phyloP scores from a whole-genome alignment of 2,888 invertebrate genomes.

The Pristionchus fissidentatus region DNA sequence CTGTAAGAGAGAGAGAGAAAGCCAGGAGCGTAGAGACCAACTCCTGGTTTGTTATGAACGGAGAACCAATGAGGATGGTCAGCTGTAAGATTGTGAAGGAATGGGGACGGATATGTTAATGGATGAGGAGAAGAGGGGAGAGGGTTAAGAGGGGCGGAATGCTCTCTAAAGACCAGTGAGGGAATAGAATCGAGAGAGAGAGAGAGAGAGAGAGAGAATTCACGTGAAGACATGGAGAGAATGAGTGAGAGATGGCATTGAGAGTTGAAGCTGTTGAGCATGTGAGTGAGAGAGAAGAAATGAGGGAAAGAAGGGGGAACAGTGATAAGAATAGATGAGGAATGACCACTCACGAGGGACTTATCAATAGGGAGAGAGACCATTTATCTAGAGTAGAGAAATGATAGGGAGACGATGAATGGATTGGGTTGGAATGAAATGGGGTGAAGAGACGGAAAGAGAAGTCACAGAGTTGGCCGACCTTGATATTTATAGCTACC shows the following conservation, averaged over 20 bases:
- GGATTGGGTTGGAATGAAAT: background rate
- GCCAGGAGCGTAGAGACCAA: conserved; percentile 1
- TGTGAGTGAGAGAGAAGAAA: conserved; percentile 12
- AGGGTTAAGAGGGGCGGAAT: conserved; percentile 1
- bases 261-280: conserved; percentile 3
- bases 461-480: conserved; percentile 17
- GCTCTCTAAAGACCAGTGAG: conserved; percentile 31
- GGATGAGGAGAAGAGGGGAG: background rate
- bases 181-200: background rate
- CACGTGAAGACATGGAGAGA: conserved; percentile 5
- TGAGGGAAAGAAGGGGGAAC: background rate
- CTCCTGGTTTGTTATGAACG: conserved; percentile 25
- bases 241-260: conserved; percentile 22
- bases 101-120: conserved; percentile 8
- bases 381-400: conserved; percentile 11
- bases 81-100: background rate
- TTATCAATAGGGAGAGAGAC: conserved; percentile 9
- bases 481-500: conserved; percentile 34
- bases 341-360: conserved; percentile 21
- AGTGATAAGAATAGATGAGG: conserved; percentile 9
- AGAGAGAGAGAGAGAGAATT: conserved; percentile 9
- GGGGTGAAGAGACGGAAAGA: background rate
- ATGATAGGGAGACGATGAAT: background rate
- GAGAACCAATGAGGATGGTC: conserved; percentile 30
- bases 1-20: background rate